Conservation (phyloP, 1,140 invertebrate genomes). For the Eriosoma lanigerum region DNA sequence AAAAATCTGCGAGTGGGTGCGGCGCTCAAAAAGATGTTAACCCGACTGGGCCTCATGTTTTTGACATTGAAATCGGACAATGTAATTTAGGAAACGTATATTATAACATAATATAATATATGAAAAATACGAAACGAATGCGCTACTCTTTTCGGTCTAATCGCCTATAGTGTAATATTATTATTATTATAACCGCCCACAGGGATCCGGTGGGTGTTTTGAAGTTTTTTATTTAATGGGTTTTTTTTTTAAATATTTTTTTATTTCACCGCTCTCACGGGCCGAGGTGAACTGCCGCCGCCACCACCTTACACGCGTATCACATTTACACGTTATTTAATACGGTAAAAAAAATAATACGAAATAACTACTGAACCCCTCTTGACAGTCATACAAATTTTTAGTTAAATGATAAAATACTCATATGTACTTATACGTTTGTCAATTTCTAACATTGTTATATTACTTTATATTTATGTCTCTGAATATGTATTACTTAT, state of each 20-base stretch:
- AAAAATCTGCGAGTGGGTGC: slow-evolving; percentile 30
- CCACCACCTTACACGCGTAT: too few relatives aligned
- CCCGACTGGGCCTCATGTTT: slow-evolving; percentile 37
- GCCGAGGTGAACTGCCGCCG: slow-evolving; percentile 43
- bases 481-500: too few relatives aligned
- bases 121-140: slow-evolving; percentile 8
- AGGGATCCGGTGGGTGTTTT: slow-evolving; percentile 46
- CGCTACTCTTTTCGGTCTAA: slow-evolving; percentile 37
- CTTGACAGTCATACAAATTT: too few relatives aligned
- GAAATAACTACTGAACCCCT: too few relatives aligned
- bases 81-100: slow-evolving; percentile 30
- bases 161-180: slow-evolving; percentile 1
- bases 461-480: too few relatives aligned
- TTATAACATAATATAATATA: too few relatives aligned
- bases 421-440: too few relatives aligned
- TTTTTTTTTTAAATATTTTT: not conserved
- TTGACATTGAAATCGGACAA: slow-evolving; percentile 50
- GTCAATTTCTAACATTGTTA: too few relatives aligned
- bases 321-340: not conserved
- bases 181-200: slow-evolving; percentile 32
- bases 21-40: slow-evolving; percentile 40
- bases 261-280: not conserved
- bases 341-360: not conserved
- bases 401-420: too few relatives aligned
- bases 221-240: not conserved